A percentile compares a stretch with the other conserved stretches of the same genome.
Evolutionary conservation across 2,113 vertebrate genomes (phyloP).

Genomic region (Semicossyphus pulcher): DNA sequence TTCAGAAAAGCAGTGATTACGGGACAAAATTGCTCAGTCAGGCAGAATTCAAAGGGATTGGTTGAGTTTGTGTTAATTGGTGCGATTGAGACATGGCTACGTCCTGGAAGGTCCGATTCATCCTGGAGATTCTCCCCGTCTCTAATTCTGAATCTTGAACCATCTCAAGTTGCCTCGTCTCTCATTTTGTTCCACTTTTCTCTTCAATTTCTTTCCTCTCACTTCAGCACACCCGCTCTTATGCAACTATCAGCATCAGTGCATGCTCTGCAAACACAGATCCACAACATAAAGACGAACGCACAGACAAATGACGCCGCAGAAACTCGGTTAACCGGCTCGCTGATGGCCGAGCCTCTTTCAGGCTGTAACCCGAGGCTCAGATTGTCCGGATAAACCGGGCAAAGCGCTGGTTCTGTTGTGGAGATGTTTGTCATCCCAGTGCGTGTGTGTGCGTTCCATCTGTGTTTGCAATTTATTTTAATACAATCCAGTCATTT

Average conservation of each 20-base stretch:
- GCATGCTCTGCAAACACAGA: background rate
- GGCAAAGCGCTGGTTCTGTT: conserved; percentile 12
- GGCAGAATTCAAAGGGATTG: too few relatives aligned
- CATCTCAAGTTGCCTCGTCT: conserved; percentile 21
- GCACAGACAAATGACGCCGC: background rate
- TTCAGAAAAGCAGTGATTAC: too few relatives aligned
- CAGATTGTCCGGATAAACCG: background rate
- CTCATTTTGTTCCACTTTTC: background rate
- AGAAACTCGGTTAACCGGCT: conserved; percentile 7
- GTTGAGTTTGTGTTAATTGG: too few relatives aligned
- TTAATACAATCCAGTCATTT: conserved; percentile 47
- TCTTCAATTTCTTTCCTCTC: background rate
- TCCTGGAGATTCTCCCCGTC: too few relatives aligned
- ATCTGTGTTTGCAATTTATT: conserved; percentile 62
- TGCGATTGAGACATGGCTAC: too few relatives aligned
- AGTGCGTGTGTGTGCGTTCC: conserved; percentile 11
- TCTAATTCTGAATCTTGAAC: conserved; percentile 3
- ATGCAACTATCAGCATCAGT: conserved; percentile 13
- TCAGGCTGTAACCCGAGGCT: conserved; percentile 30
- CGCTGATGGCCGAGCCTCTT: background rate
- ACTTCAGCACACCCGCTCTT: conserved; percentile 29
- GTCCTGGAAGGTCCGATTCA: too few relatives aligned
- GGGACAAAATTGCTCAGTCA: too few relatives aligned
- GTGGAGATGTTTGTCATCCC: conserved; percentile 41
- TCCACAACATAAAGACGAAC: background rate